Evolutionary conservation across 2,888 invertebrate species (phyloP).

Genomic region (Zele albiditarsus): DNA sequence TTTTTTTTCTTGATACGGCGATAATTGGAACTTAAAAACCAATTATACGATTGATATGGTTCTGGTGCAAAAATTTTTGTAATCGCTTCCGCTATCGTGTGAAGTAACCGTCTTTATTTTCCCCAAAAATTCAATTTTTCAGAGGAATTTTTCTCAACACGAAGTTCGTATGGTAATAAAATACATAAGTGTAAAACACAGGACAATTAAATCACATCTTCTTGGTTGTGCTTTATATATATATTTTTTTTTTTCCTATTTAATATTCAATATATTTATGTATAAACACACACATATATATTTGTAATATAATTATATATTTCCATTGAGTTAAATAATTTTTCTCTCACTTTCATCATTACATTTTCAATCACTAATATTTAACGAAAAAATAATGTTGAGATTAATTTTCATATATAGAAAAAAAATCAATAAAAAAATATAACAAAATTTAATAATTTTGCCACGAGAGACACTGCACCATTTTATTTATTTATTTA

Average conservation of each 20-base stretch:
- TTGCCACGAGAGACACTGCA: not conserved
- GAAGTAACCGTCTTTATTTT: no score
- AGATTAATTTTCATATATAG: conserved; percentile 21
- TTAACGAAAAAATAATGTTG: conserved; percentile 44
- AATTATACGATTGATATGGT: no score
- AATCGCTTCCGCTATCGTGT: no score
- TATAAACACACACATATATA: conserved; percentile 55
- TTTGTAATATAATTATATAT: conserved; percentile 6
- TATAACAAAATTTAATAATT: not conserved
- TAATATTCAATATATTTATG: conserved; percentile 63
- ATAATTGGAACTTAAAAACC: no score
- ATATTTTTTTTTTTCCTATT: conserved; percentile 63
- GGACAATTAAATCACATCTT: conserved; percentile 62
- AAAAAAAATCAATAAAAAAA: not conserved
- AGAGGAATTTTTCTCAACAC: no score
- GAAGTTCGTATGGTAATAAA: no score
- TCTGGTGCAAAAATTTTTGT: no score
- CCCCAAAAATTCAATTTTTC: no score
- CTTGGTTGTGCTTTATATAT: conserved; percentile 57
- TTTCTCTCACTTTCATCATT: conserved; percentile 17
- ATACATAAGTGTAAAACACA: conserved; percentile 61
- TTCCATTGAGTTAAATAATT: conserved; percentile 30
- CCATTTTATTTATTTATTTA: not conserved
- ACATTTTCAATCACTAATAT: conserved; percentile 19
- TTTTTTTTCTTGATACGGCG: no score